Percentiles rank a stretch among this genome's conserved stretches.
phyloP scores from a whole-genome alignment of 2,888 invertebrate species.

The Aricia artaxerxes region DNA sequence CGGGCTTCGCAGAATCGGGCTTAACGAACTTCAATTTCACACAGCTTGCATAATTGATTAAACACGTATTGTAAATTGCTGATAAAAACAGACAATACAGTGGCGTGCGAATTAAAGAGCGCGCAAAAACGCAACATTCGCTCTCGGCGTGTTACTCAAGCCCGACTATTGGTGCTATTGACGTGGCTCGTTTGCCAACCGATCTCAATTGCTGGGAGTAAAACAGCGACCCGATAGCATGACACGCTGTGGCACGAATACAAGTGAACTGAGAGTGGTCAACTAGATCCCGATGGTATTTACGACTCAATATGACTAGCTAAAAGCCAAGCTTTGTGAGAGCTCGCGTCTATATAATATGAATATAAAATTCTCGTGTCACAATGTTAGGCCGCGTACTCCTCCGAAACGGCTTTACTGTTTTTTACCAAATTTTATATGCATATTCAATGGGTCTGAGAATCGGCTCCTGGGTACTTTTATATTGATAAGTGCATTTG shows the following conservation, averaged over 20 bases:
- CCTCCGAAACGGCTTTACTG: no score
- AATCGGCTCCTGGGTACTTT: no score
- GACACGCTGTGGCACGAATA: neutral
- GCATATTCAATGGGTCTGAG: no score
- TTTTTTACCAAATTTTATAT: no score
- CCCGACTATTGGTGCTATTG: constrained; percentile 33
- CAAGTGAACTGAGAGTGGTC: neutral
- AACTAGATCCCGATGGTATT: neutral
- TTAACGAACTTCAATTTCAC: constrained; percentile 32
- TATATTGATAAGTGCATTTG: no score
- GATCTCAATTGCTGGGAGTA: constrained; percentile 15
- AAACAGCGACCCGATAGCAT: neutral
- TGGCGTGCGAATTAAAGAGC: constrained; percentile 63
- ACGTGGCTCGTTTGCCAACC: constrained; percentile 30
- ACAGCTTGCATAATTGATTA: constrained; percentile 33
- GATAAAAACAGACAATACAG: constrained; percentile 48
- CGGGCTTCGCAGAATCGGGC: neutral
- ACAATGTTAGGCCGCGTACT: no score
- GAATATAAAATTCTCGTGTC: no score
- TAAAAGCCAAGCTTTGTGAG: no score
- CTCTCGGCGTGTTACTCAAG: constrained; percentile 49
- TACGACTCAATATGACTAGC: neutral
- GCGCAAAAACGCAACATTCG: constrained; percentile 54
- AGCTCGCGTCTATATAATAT: no score
- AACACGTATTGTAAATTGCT: constrained; percentile 30